Evolutionary conservation across 2,797 vertebrate species (phyloP).

Genomic region (Sebastes goodei): DNA sequence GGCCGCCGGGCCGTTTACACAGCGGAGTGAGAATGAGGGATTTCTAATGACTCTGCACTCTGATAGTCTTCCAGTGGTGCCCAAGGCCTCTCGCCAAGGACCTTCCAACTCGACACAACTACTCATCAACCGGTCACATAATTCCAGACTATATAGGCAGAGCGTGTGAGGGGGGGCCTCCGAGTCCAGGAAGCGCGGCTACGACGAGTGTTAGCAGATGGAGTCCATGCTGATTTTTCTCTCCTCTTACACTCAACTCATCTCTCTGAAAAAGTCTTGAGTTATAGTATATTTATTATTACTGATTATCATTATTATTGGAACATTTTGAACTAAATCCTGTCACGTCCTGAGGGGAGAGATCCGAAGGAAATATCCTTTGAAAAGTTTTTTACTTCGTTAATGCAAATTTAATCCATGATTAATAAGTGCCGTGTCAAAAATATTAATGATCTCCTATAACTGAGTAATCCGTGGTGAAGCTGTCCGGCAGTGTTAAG

Average conservation of each 20-base stretch:
- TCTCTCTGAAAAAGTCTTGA: not conserved
- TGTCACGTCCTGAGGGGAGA: not conserved
- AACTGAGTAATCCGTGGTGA: conserved; percentile 50
- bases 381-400: conserved; percentile 16
- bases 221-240: conserved; percentile 26
- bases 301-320: not conserved
- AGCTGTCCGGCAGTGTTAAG: conserved; percentile 31
- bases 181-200: conserved; percentile 44
- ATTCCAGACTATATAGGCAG: conserved; percentile 48
- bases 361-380: not conserved
- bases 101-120: conserved; percentile 68
- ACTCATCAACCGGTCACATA: conserved; percentile 71
- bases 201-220: conserved; percentile 56
- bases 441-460: conserved; percentile 51
- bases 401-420: conserved; percentile 49
- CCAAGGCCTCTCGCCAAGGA: conserved; percentile 73
- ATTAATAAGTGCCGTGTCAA: conserved; percentile 44
- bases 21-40: conserved; percentile 69
- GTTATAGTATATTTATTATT: not conserved
- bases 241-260: not conserved
- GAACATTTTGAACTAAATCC: conserved; percentile 13
- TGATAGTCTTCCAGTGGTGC: conserved; percentile 68
- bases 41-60: conserved; percentile 76
- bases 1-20: conserved; percentile 66
- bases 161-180: conserved; percentile 16